Evolutionary conservation across 64 coral and sea anemone genomes (phyloP).

Genomic region (Anthopleura sola): DNA sequence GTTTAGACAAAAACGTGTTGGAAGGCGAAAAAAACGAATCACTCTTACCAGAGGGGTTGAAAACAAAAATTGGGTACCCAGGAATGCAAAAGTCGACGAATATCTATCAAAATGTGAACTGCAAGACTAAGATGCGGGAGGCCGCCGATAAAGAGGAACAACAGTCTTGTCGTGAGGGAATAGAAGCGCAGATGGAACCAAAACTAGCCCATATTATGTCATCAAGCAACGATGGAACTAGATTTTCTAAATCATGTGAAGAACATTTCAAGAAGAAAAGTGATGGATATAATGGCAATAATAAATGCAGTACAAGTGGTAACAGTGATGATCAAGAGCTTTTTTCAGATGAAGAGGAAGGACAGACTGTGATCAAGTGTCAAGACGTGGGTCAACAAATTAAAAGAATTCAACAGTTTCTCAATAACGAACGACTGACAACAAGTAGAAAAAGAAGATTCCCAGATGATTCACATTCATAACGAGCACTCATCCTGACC

Average conservation of each 20-base stretch:
- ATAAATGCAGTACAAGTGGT: neutral
- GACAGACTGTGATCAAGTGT: neutral
- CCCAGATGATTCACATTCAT: neutral
- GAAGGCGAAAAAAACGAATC: neutral
- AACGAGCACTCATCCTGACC: neutral
- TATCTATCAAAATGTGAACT: neutral
- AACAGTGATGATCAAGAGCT: neutral
- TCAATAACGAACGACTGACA: conserved; percentile 8
- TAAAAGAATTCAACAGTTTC: neutral
- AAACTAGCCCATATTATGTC: neutral
- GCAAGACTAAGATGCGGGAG: too few relatives aligned
- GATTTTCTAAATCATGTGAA: neutral
- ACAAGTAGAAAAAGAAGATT: conserved; percentile 6
- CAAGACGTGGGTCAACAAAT: conserved; percentile 1
- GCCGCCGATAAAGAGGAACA: neutral
- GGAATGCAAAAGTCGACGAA: neutral
- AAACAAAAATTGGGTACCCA: neutral
- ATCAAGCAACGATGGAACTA: neutral
- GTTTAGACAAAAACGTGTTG: neutral
- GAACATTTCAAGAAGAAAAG: neutral
- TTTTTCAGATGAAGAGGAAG: conserved; percentile 6
- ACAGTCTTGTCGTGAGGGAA: neutral
- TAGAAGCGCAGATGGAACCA: neutral
- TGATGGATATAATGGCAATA: neutral
- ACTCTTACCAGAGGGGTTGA: neutral